Percentiles rank a stretch among this genome's conserved stretches.
Evolutionary conservation across 2,113 vertebrate species (phyloP).

Genomic region (Narcine bancroftii): DNA sequence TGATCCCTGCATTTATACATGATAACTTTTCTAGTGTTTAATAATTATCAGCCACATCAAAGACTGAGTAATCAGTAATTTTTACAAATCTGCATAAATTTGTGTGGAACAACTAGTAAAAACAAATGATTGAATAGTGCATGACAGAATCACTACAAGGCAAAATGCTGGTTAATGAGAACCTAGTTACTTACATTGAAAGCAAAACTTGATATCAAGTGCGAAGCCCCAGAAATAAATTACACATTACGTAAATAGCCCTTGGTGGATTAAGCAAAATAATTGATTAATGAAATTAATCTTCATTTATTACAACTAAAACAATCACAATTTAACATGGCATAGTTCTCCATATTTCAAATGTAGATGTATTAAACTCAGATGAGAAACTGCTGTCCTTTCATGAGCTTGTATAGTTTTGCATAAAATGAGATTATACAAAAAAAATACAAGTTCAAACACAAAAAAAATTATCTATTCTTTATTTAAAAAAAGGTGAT

Average conservation of each 20-base stretch:
- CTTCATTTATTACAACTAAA: neutral
- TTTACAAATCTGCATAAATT: neutral
- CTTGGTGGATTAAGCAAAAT: neutral
- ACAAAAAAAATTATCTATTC: neutral
- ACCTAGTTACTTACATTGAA: neutral
- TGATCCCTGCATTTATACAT: neutral
- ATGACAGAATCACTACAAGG: neutral
- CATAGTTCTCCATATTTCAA: neutral
- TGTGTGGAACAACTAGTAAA: neutral
- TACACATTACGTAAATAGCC: neutral
- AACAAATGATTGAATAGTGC: neutral
- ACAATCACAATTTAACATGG: neutral
- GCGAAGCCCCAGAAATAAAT: neutral
- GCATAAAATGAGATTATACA: neutral
- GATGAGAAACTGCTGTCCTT: neutral
- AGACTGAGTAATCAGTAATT: slow-evolving; percentile 11
- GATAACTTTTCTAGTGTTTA: neutral
- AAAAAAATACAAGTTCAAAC: neutral
- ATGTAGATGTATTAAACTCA: neutral
- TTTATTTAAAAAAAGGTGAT: neutral
- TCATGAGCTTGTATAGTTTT: neutral
- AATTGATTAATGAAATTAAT: neutral
- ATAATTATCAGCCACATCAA: slow-evolving; percentile 5
- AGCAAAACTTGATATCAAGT: neutral
- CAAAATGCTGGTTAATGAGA: neutral